Evolutionary conservation across 2,888 invertebrate species (phyloP), one percentile per base, ranked within the genome.

Genomic region (Psococerastis gibbosa): DNA sequence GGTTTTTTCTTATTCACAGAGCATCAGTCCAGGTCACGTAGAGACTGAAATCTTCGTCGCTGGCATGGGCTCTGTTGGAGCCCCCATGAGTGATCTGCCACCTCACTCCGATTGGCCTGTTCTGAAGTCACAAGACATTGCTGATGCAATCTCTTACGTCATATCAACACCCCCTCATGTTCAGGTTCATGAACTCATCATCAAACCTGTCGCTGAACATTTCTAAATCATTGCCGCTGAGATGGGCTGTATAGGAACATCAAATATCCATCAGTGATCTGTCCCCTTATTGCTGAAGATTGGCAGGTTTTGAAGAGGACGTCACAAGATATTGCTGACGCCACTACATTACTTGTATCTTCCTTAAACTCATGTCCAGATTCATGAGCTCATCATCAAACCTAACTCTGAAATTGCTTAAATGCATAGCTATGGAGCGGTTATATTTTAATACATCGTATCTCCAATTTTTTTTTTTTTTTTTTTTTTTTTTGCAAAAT

Each of bases 1-100:
- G n/a, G n/a, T n/a, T 34, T 46, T 18, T 27, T 13, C 23, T 44
- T 42, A 17, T 16, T 44, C 23, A 35, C 11, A 18, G 42, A 32
- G 38, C 11, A 5, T 38, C 4, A 38, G 38, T 11, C 38, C 38
- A 5, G 38, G 38, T 5, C 20, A 20, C 18, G 17, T 17, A 5
- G 11, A 3, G 6, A 38, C 38, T 3, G 38, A 38, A 20, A 38
- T 38, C 3, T 13, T 20, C 3, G 18, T 18, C 4, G 38, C 38
- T 4, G 3, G 18, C 3, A 20, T 38, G 17, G n/a, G 11, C 15
- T 16, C 38, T 38, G 38, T 18, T 5, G 38, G 18, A 5, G 8
- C 20, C 4, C 9, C 9, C 18, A 38, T 15, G 16, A 20, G 20
- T 5, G 38, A 16, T 5, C 20, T 38, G 22, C n/a, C n/a, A 18